Conservation (phyloP, 1,140 invertebrate species). For the Holcopasites calliopsidis region DNA sequence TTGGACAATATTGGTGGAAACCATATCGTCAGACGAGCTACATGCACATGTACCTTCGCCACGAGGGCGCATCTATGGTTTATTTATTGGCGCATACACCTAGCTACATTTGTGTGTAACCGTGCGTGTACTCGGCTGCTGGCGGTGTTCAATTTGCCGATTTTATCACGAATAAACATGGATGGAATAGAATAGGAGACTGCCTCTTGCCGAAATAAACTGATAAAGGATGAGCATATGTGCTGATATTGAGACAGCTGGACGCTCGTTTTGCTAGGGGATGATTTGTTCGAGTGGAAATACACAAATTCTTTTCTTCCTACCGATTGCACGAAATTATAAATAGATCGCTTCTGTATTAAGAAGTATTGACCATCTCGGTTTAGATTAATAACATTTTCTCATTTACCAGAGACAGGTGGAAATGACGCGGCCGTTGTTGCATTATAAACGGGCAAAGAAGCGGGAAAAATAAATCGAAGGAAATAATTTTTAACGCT, state of each 20-base stretch:
- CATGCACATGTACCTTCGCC: not conserved
- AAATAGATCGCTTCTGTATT: too few relatives aligned
- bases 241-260: not conserved
- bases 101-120: too few relatives aligned
- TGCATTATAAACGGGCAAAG: conserved; percentile 22
- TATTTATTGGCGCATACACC: conserved; percentile 47
- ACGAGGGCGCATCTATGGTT: conserved; percentile 4
- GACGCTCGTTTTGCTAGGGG: not conserved
- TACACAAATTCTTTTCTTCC: too few relatives aligned
- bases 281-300: not conserved
- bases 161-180: conserved; percentile 23
- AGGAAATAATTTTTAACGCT: conserved; percentile 42
- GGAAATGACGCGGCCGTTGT: conserved; percentile 38
- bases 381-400: too few relatives aligned
- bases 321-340: too few relatives aligned
- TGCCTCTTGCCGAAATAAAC: not conserved
- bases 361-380: too few relatives aligned
- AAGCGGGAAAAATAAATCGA: conserved; percentile 31
- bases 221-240: not conserved
- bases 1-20: conserved; percentile 57
- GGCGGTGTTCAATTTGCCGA: conserved; percentile 34
- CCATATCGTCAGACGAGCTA: conserved; percentile 30
- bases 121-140: not conserved
- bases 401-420: conserved; percentile 22
- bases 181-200: not conserved